phyloP scores from a whole-genome alignment of 2,797 vertebrate species.

The Loriculus beryllinus region DNA sequence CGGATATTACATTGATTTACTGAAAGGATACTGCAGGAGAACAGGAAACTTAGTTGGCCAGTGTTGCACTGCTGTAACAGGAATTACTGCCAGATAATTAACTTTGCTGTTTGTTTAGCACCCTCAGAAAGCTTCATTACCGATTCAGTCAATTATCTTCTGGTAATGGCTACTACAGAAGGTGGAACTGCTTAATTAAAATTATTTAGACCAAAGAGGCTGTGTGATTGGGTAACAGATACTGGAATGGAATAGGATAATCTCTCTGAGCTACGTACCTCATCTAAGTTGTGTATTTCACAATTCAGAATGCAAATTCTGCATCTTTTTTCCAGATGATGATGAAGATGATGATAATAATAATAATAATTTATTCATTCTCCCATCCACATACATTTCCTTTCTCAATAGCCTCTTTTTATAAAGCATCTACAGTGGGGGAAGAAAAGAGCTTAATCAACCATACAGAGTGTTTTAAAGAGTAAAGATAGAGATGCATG shows the following conservation, averaged over 20 bases:
- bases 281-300: constrained; percentile 33
- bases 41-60: constrained; percentile 64
- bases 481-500: not conserved
- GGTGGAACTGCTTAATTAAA: constrained; percentile 77
- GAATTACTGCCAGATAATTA: constrained; percentile 77
- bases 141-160: constrained; percentile 76
- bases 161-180: constrained; percentile 72
- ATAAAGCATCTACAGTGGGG: not conserved
- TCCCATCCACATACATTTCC: not conserved
- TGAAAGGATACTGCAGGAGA: constrained; percentile 53
- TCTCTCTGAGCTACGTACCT: constrained; percentile 32
- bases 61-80: constrained; percentile 49
- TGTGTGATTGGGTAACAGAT: constrained; percentile 60
- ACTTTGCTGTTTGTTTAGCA: constrained; percentile 79
- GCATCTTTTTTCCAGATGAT: not conserved
- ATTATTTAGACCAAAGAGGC: constrained; percentile 71
- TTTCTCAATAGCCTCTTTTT: constrained; percentile 15
- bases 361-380: constrained; percentile 5
- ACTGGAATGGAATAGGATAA: constrained; percentile 59
- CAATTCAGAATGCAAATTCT: constrained; percentile 42
- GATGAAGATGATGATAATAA: constrained; percentile 11
- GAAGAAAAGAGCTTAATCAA: not conserved
- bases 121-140: constrained; percentile 75
- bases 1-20: constrained; percentile 69
- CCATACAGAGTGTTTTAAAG: not conserved